Evolutionary conservation across 2,113 vertebrate genomes (phyloP).

Genomic region (Fregetta grallaria): DNA sequence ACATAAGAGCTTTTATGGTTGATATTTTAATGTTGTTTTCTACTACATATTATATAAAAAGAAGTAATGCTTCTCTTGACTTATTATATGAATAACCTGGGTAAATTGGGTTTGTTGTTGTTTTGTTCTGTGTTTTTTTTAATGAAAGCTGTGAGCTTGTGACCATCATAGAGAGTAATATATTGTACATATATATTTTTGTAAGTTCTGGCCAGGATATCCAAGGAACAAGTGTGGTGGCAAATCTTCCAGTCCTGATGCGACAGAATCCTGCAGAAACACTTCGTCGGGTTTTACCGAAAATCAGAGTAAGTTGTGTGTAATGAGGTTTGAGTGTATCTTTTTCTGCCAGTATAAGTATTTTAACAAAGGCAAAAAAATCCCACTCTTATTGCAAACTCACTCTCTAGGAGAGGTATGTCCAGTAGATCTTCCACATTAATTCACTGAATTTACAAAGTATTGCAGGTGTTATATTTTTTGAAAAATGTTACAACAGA

Average conservation of each 20-base stretch:
- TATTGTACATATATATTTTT: conserved; percentile 52
- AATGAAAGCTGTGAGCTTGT: not conserved
- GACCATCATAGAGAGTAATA: not conserved
- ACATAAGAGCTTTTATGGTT: not conserved
- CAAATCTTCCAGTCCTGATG: conserved; percentile 89
- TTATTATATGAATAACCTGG: not conserved
- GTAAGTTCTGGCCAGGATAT: conserved; percentile 91
- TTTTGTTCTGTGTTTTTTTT: not conserved
- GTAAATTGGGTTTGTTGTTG: not conserved
- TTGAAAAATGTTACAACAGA: not conserved
- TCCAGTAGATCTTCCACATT: not conserved
- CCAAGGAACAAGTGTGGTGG: conserved; percentile 89
- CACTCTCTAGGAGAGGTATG: not conserved
- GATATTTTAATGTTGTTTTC: not conserved
- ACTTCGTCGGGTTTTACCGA: conserved; percentile 90
- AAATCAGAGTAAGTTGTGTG: conserved; percentile 86
- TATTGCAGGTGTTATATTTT: not conserved
- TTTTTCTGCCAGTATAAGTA: not conserved
- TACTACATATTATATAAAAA: not conserved
- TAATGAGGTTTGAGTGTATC: conserved; percentile 6
- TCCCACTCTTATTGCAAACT: not conserved
- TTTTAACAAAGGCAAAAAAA: not conserved
- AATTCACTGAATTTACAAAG: not conserved
- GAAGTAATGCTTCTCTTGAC: not conserved
- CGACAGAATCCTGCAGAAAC: conserved; percentile 93